Evolutionary conservation across 2,113 vertebrate genomes (phyloP), one percentile per base, ranked within the genome.

Genomic region (Epinephelus cyanopodus): DNA sequence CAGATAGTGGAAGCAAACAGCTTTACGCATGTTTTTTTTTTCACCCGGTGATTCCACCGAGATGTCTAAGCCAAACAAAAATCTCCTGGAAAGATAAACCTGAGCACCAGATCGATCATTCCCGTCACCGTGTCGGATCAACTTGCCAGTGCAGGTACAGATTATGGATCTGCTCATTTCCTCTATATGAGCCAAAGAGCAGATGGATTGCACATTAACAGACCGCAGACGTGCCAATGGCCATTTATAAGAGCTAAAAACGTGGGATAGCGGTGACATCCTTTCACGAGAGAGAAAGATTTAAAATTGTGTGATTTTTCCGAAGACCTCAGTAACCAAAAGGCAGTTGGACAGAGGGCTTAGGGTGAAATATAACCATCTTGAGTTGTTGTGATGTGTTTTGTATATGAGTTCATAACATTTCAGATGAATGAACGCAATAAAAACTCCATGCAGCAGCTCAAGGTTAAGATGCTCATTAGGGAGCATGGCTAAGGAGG

Each of bases 191-290:
- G 79, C 80, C 89, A 74, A 83, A 88, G 72, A 89, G 83, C 90
- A 94, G 91, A 94, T 93, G 93, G 91, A 91, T 93, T 90, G 78
- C 78, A 87, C 82, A 92, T 94, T 92, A 88, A 82, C 86, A 82
- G 84, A 87, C 68, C 79, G 87, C 82, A 90, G 81, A 86, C 53
- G 10, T 50, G 77, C 90, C 84, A 76, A 71, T 58, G 87, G 79
- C 69, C 88, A 63, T 91, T 90, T 87, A 82, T 87, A 90, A 89
- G 87, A 71, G 63, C 53, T 78, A 21, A 60, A 67, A 84, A 81
- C 27, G 61, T 78, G 57, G 70, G 74, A 85, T 67, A 45, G 66
- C 83, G 87, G 86, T 48, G 86, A 92, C 81, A 84, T 90, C 73
- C 82, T 82, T 81, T 85, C 74, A 85, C 73, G 76, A 87, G 76